Base-by-base conservation (phyloP, 2,113 vertebrate genomes). In the Chauna torquata region DNA sequence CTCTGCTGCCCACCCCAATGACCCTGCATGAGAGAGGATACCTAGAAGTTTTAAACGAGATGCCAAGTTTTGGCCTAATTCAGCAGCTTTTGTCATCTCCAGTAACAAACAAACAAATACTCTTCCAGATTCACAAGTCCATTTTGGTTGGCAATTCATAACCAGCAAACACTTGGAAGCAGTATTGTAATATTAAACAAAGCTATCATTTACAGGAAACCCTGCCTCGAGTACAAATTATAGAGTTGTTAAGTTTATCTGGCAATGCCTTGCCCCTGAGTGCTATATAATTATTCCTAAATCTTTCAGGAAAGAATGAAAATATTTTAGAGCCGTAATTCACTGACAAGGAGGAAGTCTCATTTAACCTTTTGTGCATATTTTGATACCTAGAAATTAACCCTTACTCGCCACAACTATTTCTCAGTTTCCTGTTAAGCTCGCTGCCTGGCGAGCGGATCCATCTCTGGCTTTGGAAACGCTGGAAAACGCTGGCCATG, bases 191-290 rank as follows among this genome's bases (percentile, higher is more conserved):
- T 95, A 94, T 95, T 93, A 97, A 96, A 97, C 96, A 96, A 95
- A 97, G 93, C 94, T 96, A 95, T 97, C 97, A 90, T 92, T 96
- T 96, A 96, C 96, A 97, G 96, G 96, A 97, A 97, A 97, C 96
- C 89, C 94, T 96, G 94, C 96, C 96, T 96, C 59, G 9, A 95
- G 94, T 97, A 96, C 96, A 97, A 97, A 97, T 97, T 97, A 95
- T 8, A 93, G 94, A 95, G 89, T 74, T 97, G 94, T 96, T 96
- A 96, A 94, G 96, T 96, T 97, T 96, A 97, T 97, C 96, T 95
- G 95, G 93, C 95, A 97, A 90, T 96, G 96, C 90, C 94, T 86
- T 94, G 92, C 95, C 91, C 93, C 82, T 65, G 90, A 96, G 95
- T 96, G 94, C 97, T 97, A 89, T 93, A 95, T 97, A 97, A 97